Percentiles rank a stretch among this genome's conserved stretches.
Conservation (phyloP, 2,888 invertebrate species). For the Fragum fragum region DNA sequence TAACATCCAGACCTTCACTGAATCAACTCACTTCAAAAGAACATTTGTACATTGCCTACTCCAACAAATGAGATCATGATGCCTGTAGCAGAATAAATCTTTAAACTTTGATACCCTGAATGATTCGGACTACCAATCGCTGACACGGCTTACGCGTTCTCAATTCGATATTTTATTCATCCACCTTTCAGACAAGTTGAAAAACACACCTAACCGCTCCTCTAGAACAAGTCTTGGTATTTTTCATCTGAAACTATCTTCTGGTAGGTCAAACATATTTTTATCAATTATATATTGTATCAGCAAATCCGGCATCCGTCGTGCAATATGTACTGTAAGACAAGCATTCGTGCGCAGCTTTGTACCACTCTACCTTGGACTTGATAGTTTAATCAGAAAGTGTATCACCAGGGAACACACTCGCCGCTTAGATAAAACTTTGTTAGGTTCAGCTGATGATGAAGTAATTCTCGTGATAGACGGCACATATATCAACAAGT, state of each 20-base stretch:
- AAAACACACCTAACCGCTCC: constrained; percentile 42
- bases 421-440: constrained; percentile 37
- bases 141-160: constrained; percentile 36
- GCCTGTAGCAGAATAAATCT: neutral
- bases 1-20: neutral
- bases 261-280: constrained; percentile 49
- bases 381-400: constrained; percentile 37
- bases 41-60: no score
- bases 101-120: neutral
- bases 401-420: constrained; percentile 55
- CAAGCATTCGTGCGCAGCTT: constrained; percentile 35
- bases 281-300: constrained; percentile 52
- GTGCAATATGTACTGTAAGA: constrained; percentile 50
- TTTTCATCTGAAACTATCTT: constrained; percentile 50
- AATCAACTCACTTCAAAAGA: no score
- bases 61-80: no score
- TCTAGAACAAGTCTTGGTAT: constrained; percentile 48
- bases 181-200: neutral
- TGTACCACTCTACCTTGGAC: constrained; percentile 47
- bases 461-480: constrained; percentile 56
- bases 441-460: constrained; percentile 32
- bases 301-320: constrained; percentile 45
- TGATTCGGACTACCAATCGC: constrained; percentile 15
- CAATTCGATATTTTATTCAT: constrained; percentile 42
- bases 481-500: constrained; percentile 64